Percentiles rank a stretch among this genome's conserved stretches.
Conservation (phyloP, 1,140 invertebrate species). For the Drosophila varians region DNA sequence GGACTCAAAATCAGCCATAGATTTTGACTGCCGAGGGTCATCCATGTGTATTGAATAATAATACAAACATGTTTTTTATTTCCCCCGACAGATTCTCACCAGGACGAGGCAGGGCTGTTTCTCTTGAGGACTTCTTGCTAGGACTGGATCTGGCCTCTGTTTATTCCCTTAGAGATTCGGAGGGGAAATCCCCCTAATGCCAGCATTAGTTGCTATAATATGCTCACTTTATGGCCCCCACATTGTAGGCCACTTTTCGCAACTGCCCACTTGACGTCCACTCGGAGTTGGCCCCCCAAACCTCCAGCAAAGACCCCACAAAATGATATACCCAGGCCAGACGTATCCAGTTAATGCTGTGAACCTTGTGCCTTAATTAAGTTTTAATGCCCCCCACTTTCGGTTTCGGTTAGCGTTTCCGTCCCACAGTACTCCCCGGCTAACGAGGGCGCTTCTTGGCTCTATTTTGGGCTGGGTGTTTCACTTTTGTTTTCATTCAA, state of each 20-base stretch:
- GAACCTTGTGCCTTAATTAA: conserved; percentile 58
- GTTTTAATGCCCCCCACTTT: conserved; percentile 52
- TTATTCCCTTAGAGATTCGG: too few species aligned
- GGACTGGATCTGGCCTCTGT: conserved; percentile 17
- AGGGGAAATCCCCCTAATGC: not conserved
- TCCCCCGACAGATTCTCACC: not conserved
- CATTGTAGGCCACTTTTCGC: not conserved
- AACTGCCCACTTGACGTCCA: conserved; percentile 2
- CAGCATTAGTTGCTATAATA: not conserved
- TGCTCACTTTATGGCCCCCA: not conserved
- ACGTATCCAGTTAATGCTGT: conserved; percentile 39
- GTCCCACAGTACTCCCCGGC: not conserved
- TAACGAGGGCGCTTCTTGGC: conserved; percentile 16
- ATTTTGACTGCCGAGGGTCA: conserved; percentile 6
- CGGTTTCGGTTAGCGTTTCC: conserved; percentile 13
- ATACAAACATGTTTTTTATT: conserved; percentile 4
- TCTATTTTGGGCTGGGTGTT: conserved; percentile 14
- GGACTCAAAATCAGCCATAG: not conserved
- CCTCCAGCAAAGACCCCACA: not conserved
- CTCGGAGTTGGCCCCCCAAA: too few species aligned
- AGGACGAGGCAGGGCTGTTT: too few species aligned
- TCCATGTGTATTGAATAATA: conserved; percentile 19
- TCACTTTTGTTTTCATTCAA: conserved; percentile 61
- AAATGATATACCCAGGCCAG: not conserved
- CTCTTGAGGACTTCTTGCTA: too few species aligned